phyloP scores from a whole-genome alignment of 2,888 invertebrate genomes.

The Caradrina kadenii region DNA sequence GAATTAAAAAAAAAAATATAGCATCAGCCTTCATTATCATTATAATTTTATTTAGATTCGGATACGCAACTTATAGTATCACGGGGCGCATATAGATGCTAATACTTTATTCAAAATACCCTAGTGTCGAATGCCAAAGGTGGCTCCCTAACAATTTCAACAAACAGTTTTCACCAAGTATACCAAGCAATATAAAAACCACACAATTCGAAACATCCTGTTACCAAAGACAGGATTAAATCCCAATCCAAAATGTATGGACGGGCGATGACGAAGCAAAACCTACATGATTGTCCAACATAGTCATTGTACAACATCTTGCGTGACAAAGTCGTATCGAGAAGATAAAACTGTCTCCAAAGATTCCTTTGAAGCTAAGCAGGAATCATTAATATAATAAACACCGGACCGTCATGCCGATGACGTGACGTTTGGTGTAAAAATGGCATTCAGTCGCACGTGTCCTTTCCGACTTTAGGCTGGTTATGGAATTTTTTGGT shows the following conservation, averaged over 20 bases:
- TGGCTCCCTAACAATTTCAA: neutral
- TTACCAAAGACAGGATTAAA: constrained; percentile 80
- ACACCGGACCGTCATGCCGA: constrained; percentile 78
- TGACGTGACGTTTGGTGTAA: constrained; percentile 73
- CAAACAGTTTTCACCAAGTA: neutral
- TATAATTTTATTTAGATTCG: neutral
- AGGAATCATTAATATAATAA: constrained; percentile 87
- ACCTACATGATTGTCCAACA: constrained; percentile 75
- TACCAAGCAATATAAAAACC: constrained; percentile 27
- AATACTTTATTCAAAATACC: too few relatives aligned
- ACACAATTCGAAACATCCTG: constrained; percentile 75
- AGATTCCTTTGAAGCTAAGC: constrained; percentile 81
- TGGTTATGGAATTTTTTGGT: constrained; percentile 47
- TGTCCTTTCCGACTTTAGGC: constrained; percentile 66
- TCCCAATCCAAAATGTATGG: constrained; percentile 85
- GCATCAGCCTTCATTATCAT: too few relatives aligned
- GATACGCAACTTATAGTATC: neutral
- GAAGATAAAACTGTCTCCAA: constrained; percentile 86
- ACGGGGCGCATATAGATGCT: too few relatives aligned
- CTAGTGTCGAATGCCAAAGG: neutral
- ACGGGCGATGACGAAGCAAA: constrained; percentile 83
- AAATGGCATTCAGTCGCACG: constrained; percentile 75
- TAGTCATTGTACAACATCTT: constrained; percentile 87
- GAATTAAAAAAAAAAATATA: too few relatives aligned
- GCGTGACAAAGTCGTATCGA: constrained; percentile 81